These are phyloP conservation scores for Bubo scandiacus DNA, from an alignment of 2,113 vertebrate genomes.

Conservation along the genomic window DNA sequence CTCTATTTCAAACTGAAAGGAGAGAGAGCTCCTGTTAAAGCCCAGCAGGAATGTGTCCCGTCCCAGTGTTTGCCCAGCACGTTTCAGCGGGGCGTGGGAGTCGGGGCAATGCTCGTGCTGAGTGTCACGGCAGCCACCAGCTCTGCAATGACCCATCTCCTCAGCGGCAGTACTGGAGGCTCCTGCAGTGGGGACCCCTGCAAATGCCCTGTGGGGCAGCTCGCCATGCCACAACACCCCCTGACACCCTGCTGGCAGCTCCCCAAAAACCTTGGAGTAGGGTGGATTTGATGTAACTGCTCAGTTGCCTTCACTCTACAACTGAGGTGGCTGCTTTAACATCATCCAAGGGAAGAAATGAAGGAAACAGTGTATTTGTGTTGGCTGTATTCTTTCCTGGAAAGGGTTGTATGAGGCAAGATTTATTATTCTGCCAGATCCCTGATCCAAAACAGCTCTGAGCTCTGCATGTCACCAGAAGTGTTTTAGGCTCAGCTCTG, in stretches of 20 bases:
- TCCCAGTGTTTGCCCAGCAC: background rate
- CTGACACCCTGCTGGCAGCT: background rate
- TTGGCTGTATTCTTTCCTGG: background rate
- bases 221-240: background rate
- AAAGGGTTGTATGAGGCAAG: background rate
- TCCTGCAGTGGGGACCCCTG: background rate
- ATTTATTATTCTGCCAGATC: background rate
- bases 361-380: background rate
- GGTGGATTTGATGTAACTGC: background rate
- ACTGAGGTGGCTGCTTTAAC: background rate
- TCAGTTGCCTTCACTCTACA: background rate
- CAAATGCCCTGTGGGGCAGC: background rate
- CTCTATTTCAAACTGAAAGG: conserved; percentile 83
- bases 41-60: background rate
- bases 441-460: background rate
- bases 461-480: background rate
- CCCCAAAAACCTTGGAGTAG: background rate
- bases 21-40: conserved; percentile 25
- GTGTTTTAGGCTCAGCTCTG: background rate
- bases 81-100: background rate
- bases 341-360: background rate
- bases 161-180: background rate
- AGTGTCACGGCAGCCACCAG: background rate
- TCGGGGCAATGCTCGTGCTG: fast-evolving
- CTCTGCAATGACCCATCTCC: background rate